Base-by-base conservation (phyloP, 2,888 invertebrate genomes). In the Leistus spinibarbis region DNA sequence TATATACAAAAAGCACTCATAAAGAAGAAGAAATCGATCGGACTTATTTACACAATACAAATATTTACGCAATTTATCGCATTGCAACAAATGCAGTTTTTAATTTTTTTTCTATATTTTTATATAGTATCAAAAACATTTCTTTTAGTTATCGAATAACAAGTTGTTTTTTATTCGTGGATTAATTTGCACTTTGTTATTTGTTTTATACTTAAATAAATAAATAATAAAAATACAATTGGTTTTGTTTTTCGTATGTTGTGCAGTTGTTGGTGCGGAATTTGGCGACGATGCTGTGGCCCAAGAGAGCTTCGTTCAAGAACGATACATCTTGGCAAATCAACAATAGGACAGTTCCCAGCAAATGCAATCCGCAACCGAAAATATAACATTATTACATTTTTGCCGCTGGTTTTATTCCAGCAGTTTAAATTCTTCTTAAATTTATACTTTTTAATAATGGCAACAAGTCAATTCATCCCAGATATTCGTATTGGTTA, bases 401-500 rank as follows among this genome's bases (percentile, higher is more conserved):
- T 96, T 88, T 88, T 96, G 81, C 96, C 96, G 3, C 84, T 95
- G 86, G 98, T 99, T 77, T 89, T 99, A 78, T 99, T 93, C 87
- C 97, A 99, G 86, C 99, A 99, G 87, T 99, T 99, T 88, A 95
- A 97, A 81, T 99, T 98, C 87, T 99, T 99, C 87, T 89, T 99
- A 79, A 99, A 99, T 87, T 87, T 99, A 76, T 99, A 98, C 86
- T 99, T 99, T 87, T 88, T 99, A 79, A 90, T 99, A 76, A 99
- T 99, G 99, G 99, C 99, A 0, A 89, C 95, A 71, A 97, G 97
- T 82, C 99, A 99, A 87, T 98, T 99, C 87, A 95, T 99, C 83
- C 97, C 98, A 22, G 96, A 96, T 82, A 94, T 99, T 79, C 90
- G 96, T 80, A 97, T 99, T 82, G 99, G 99, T 1, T 98, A 97